Evolutionary conservation across 1,140 invertebrate genomes (phyloP).

Genomic region (Metaphire vulgaris): DNA sequence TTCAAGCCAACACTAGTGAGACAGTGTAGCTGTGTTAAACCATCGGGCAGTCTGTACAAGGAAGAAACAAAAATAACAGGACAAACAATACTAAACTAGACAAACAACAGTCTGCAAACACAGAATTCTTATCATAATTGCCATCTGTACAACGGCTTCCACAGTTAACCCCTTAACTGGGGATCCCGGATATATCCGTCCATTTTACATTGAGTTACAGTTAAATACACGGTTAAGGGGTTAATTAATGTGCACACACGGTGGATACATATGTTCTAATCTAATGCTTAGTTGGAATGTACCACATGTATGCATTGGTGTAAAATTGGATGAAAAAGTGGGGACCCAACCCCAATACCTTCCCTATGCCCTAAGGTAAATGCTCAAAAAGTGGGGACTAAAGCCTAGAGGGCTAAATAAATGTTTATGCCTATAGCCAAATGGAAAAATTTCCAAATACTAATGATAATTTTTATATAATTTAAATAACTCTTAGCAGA

Average conservation of each 20-base stretch:
- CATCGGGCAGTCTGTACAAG: slow-evolving; percentile 73
- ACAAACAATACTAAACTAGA: no score
- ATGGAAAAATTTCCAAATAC: no score
- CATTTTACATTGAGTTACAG: not conserved
- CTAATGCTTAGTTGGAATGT: no score
- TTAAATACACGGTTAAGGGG: not conserved
- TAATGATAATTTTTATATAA: no score
- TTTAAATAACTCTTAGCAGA: not conserved
- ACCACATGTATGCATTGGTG: no score
- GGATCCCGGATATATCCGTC: not conserved
- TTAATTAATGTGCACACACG: no score
- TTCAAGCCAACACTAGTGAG: slow-evolving; percentile 90
- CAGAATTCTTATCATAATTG: not conserved
- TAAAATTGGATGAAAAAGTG: no score
- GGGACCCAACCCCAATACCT: no score
- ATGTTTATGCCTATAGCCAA: not conserved
- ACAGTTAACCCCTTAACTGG: not conserved
- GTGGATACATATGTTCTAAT: no score
- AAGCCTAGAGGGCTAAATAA: not conserved
- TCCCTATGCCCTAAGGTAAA: no score
- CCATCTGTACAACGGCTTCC: not conserved
- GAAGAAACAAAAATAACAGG: no score
- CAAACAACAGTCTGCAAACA: not conserved
- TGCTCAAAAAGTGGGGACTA: not conserved
- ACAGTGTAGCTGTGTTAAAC: slow-evolving; percentile 86